phyloP scores from a whole-genome alignment of 2,888 invertebrate genomes.

The Heliconius hortense region DNA sequence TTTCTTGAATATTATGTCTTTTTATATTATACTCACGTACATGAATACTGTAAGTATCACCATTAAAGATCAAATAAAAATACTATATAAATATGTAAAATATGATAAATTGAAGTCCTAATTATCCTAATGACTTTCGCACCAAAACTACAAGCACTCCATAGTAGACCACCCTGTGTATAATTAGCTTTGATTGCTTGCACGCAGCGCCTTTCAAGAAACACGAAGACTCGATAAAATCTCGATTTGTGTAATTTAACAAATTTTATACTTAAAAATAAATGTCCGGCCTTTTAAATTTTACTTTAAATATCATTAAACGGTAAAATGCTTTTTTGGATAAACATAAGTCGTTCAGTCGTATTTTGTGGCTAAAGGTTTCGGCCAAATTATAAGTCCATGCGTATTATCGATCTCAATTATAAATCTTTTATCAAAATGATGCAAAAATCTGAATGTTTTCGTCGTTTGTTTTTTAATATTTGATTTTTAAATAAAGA shows the following conservation, averaged over 20 bases:
- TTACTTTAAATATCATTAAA: slow-evolving; percentile 48
- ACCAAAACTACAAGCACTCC: slow-evolving; percentile 26
- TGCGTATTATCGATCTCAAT: neutral
- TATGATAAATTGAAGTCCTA: slow-evolving; percentile 17
- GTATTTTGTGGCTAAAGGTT: neutral
- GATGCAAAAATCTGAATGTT: neutral
- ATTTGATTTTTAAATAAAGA: neutral
- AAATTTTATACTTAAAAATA: slow-evolving; percentile 53
- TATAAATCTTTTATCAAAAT: neutral
- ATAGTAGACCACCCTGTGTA: slow-evolving; percentile 41
- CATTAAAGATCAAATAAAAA: slow-evolving; percentile 3
- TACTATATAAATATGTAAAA: slow-evolving; percentile 23
- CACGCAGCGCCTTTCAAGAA: slow-evolving; percentile 37
- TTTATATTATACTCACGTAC: neutral
- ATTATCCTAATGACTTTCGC: slow-evolving; percentile 25
- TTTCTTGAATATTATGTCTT: slow-evolving; percentile 10
- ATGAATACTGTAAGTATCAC: neutral
- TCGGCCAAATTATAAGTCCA: neutral
- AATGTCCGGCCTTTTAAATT: slow-evolving; percentile 45
- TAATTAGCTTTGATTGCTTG: slow-evolving; percentile 39
- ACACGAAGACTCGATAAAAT: slow-evolving; percentile 50
- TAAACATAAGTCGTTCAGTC: slow-evolving; percentile 7
- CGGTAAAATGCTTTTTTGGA: slow-evolving; percentile 36
- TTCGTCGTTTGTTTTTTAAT: neutral
- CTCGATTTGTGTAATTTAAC: slow-evolving; percentile 51